phyloP scores from a whole-genome alignment of 1,140 invertebrate genomes.

The Oedothorax gibbosus region DNA sequence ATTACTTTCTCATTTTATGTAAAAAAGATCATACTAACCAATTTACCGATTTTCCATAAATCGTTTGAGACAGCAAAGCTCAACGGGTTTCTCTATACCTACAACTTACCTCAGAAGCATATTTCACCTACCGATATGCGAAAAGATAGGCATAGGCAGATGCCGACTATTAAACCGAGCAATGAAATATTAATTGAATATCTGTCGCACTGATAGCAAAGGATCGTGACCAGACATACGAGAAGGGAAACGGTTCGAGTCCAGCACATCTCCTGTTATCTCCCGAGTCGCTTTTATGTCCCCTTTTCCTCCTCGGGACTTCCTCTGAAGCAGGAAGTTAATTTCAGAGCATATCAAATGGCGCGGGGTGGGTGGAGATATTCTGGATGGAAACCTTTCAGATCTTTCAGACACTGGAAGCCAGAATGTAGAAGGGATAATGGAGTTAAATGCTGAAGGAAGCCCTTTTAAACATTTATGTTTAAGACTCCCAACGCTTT shows the following conservation, averaged over 20 bases:
- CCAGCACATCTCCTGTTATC: constrained; percentile 21
- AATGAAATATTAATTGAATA: constrained; percentile 27
- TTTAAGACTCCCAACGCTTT: no score
- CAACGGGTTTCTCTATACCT: no score
- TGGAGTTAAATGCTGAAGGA: no score
- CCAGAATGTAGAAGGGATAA: no score
- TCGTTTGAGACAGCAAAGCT: no score
- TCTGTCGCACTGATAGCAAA: constrained; percentile 4
- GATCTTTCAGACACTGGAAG: not conserved
- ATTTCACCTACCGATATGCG: no score
- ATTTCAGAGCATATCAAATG: constrained; percentile 43
- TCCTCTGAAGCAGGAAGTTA: constrained; percentile 36
- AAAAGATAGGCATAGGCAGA: no score
- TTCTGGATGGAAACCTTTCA: constrained; percentile 6
- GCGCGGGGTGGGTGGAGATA: not conserved
- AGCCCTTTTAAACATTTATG: no score
- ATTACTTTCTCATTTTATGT: no score
- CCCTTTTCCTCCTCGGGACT: constrained; percentile 15
- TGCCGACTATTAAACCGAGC: not conserved
- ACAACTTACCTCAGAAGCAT: no score
- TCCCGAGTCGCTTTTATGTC: constrained; percentile 19
- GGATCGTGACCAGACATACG: constrained; percentile 15
- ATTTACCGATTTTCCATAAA: no score
- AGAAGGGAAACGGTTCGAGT: not conserved
- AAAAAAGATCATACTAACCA: no score